Base-by-base conservation (phyloP, 2,888 invertebrate genomes). In the Trisateles emortualis region DNA sequence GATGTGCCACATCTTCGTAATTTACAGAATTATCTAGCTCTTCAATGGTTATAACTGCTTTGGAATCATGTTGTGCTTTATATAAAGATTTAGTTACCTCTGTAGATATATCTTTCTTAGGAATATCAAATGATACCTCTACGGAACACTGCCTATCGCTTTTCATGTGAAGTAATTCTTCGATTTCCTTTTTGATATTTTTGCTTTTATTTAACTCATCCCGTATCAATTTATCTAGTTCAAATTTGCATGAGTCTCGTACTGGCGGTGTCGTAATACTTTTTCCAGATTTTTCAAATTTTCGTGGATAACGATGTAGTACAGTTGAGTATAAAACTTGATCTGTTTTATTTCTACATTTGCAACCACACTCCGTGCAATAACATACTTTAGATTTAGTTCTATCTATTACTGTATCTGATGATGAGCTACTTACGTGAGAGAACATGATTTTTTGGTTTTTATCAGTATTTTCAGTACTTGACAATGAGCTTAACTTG, bases 91-190 rank as follows among this genome's bases (percentile, higher is more conserved):
- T 71, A 1, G 83, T 82, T 13, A 86, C 80, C 71, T 84, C 84
- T 16, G 84, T 86, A n/a, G 79, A 76, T 35, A 72, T 59, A 6
- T 90, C 88, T 70, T 60, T 85, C 0, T 84, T 88, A 1, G 87
- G 86, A 43, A 84, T 76, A 54, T 86, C 84, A 29, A 83, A 74
- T 17, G 71, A 68, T 30, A 84, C 73, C 55, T 81, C 75, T 24
- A 79, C 68, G 10, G 79, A 66, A 54, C 78, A 71, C 11, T 73
- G 67, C 10, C 49, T 60, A 9, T 68, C 59, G 16, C 62, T 44
- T n/a, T 53, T 61, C 11, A 58, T 65, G 9, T 64, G 72, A 11
- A 86, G 51, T 22, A 81, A 74, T 33, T 79, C 70, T 13, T 79
- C 77, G 19, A 86, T 78, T 29, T 83, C 78, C 48, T 52, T 74